These are phyloP conservation scores for Zapornia atra DNA, from an alignment of 2,113 vertebrate genomes.

Conservation along the genomic window DNA sequence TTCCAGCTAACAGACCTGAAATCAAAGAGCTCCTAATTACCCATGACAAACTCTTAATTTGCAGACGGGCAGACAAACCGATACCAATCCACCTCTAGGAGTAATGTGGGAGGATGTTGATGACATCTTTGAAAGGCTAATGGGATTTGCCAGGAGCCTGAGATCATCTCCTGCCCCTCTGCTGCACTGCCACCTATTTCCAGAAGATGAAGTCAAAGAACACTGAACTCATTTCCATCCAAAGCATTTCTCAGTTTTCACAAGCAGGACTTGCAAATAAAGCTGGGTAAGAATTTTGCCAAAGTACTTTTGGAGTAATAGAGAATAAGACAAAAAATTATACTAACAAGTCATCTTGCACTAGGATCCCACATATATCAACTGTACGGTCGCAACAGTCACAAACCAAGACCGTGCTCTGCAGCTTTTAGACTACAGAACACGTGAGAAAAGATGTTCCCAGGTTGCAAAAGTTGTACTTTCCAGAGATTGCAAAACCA, in stretches of 20 bases:
- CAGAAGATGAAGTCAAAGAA: constrained; percentile 29
- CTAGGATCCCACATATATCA: background rate
- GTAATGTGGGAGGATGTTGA: background rate
- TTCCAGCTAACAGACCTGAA: constrained; percentile 1
- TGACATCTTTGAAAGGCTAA: constrained; percentile 19
- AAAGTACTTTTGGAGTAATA: background rate
- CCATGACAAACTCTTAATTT: constrained; percentile 9
- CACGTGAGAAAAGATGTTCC: background rate
- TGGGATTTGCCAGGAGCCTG: background rate
- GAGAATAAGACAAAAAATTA: background rate
- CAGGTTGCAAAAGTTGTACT: background rate
- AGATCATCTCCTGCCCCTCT: constrained; percentile 3
- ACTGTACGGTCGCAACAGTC: rapidly evolving
- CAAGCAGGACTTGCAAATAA: background rate
- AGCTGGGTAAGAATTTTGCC: background rate
- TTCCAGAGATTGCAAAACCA: background rate
- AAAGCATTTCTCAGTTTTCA: constrained; percentile 4
- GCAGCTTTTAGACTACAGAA: background rate
- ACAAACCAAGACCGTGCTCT: rapidly evolving
- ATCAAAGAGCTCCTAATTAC: constrained; percentile 8
- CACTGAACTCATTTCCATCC: background rate
- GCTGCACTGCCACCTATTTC: background rate
- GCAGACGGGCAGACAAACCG: background rate
- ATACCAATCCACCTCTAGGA: constrained; percentile 16
- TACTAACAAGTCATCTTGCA: background rate